Percentiles rank a stretch among this genome's conserved stretches.
Conservation (phyloP, 1,140 invertebrate genomes). For the Alviniconcha marisindica region DNA sequence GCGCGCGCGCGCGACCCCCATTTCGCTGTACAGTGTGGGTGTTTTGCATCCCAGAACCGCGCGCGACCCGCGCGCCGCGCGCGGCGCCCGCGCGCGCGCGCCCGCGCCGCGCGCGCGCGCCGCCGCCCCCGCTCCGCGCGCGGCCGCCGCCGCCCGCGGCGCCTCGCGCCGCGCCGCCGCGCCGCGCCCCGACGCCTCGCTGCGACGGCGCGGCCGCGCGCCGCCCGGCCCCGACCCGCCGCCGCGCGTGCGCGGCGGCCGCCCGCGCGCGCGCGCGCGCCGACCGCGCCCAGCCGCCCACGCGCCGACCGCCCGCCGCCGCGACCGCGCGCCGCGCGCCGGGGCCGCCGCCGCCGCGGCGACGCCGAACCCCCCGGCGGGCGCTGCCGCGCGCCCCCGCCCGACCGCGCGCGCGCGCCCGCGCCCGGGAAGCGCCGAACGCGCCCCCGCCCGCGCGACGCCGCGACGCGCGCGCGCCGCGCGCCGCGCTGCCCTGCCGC, state of each 20-base stretch:
- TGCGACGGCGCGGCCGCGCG: background rate
- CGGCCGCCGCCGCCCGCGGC: too few relatives aligned
- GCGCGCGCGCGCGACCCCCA: background rate
- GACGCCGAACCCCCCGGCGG: too few relatives aligned
- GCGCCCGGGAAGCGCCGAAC: too few relatives aligned
- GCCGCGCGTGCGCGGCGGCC: background rate
- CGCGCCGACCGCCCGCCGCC: background rate
- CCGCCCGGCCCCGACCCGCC: too few relatives aligned
- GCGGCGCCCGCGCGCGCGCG: background rate
- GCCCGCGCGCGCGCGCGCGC: constrained; percentile 1
- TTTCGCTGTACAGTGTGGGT: background rate
- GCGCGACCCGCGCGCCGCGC: background rate
- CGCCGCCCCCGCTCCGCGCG: too few relatives aligned
- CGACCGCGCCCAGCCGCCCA: background rate
- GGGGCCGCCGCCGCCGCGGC: too few relatives aligned
- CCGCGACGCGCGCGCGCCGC: background rate
- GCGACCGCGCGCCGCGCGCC: too few relatives aligned
- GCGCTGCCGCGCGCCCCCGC: too few relatives aligned
- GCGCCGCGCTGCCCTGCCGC: background rate
- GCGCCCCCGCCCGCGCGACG: constrained; percentile 1
- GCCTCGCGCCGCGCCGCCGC: background rate
- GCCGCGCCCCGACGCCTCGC: background rate
- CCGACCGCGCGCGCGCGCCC: too few relatives aligned
- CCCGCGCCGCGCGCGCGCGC: background rate
- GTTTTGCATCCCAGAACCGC: too few relatives aligned